Conservation (phyloP, 1,140 invertebrate species). For the Drosophila simulans region DNA sequence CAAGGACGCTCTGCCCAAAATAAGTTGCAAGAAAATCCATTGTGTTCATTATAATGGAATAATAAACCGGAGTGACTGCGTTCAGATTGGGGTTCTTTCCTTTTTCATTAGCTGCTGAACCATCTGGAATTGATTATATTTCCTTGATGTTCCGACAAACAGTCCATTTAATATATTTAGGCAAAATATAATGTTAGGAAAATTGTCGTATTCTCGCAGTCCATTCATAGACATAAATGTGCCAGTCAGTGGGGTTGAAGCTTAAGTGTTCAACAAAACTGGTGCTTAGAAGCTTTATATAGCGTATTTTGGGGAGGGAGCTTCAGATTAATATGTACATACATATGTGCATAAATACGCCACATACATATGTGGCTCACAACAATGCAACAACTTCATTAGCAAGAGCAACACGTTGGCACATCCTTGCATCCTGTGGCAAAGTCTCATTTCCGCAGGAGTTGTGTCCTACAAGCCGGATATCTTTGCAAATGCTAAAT, state of each 20-base stretch:
- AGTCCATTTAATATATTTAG: constrained; percentile 8
- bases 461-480: constrained; percentile 36
- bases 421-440: constrained; percentile 42
- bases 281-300: constrained; percentile 10
- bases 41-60: constrained; percentile 82
- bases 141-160: constrained; percentile 8
- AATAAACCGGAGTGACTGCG: constrained; percentile 68
- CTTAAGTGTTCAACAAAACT: constrained; percentile 62
- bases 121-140: constrained; percentile 5
- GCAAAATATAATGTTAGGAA: no score
- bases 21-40: constrained; percentile 73
- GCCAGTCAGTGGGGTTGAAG: constrained; percentile 7
- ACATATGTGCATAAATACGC: no score
- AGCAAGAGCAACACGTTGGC: constrained; percentile 59
- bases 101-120: neutral
- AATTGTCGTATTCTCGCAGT: no score
- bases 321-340: no score
- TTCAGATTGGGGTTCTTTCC: constrained; percentile 38
- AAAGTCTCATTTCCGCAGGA: constrained; percentile 55
- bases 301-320: constrained; percentile 46
- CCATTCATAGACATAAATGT: neutral
- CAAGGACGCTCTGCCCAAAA: constrained; percentile 48
- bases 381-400: constrained; percentile 55
- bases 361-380: neutral
- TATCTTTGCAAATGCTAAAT: constrained; percentile 34